Evolutionary conservation across 2,113 vertebrate species (phyloP).

Genomic region (Hydrolagus affinis): DNA sequence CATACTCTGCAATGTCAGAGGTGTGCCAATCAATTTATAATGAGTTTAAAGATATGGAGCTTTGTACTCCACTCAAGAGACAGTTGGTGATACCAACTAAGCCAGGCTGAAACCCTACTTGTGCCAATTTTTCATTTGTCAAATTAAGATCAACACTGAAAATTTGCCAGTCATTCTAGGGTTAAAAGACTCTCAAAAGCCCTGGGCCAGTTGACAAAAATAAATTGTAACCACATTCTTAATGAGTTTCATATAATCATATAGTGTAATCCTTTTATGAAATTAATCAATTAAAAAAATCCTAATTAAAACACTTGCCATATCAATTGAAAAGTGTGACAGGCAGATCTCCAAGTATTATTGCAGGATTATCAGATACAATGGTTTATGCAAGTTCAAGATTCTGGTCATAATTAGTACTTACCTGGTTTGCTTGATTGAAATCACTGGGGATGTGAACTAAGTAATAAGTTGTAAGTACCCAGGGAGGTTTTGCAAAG

Average conservation of each 20-base stretch:
- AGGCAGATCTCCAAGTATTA: constrained; percentile 22
- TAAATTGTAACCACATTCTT: neutral
- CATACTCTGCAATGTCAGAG: too few relatives aligned
- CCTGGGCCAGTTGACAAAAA: constrained; percentile 18
- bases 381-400: neutral
- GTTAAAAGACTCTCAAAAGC: neutral
- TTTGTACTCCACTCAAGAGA: too few relatives aligned
- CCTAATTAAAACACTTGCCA: constrained; percentile 3
- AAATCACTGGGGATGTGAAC: constrained; percentile 24
- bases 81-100: too few relatives aligned
- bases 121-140: neutral
- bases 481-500: constrained; percentile 12
- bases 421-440: constrained; percentile 27
- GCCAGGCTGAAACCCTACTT: too few relatives aligned
- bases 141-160: neutral
- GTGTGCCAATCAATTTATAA: too few relatives aligned
- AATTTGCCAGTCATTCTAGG: neutral
- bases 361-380: constrained; percentile 12
- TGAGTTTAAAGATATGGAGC: too few relatives aligned
- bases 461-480: constrained; percentile 30
- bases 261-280: constrained; percentile 15
- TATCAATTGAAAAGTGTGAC: constrained; percentile 21
- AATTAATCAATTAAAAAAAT: constrained; percentile 24
- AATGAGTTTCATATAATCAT: constrained; percentile 20
- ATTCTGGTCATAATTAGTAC: constrained; percentile 19